phyloP scores from a whole-genome alignment of 2,888 invertebrate species.

The Machimus rusticus region DNA sequence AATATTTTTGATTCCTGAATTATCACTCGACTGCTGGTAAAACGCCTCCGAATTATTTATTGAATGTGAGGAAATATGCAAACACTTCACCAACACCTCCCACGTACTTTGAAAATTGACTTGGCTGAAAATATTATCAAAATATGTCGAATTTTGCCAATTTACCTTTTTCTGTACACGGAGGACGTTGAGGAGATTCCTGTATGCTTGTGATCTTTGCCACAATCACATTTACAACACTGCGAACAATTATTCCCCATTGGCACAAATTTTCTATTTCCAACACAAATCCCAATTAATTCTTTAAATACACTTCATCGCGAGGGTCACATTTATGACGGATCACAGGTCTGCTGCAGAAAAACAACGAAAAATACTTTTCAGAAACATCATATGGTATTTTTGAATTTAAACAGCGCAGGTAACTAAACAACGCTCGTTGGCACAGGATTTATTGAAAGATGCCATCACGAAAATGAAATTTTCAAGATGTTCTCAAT shows the following conservation, averaged over 20 bases:
- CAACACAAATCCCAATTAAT: background rate
- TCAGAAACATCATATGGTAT: background rate
- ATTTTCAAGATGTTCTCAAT: background rate
- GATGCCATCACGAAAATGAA: background rate
- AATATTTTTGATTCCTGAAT: constrained; percentile 9
- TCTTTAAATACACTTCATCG: background rate
- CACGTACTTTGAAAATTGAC: background rate
- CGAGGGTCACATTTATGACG: background rate
- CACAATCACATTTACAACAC: constrained; percentile 58
- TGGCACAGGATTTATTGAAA: background rate
- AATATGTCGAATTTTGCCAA: constrained; percentile 5
- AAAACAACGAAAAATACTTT: background rate
- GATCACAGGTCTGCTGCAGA: background rate
- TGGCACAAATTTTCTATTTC: constrained; percentile 21
- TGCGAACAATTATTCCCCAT: constrained; percentile 64
- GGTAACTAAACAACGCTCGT: background rate
- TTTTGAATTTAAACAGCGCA: background rate
- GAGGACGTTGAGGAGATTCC: constrained; percentile 61
- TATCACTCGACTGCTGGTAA: background rate
- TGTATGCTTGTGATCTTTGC: constrained; percentile 59
- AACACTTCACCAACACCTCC: background rate
- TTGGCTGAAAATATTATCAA: background rate
- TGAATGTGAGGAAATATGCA: background rate
- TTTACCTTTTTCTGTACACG: constrained; percentile 62
- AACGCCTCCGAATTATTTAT: background rate